Evolutionary conservation across 92 coral and sea anemone genomes (phyloP).

Genomic region (Siderastrea radians): DNA sequence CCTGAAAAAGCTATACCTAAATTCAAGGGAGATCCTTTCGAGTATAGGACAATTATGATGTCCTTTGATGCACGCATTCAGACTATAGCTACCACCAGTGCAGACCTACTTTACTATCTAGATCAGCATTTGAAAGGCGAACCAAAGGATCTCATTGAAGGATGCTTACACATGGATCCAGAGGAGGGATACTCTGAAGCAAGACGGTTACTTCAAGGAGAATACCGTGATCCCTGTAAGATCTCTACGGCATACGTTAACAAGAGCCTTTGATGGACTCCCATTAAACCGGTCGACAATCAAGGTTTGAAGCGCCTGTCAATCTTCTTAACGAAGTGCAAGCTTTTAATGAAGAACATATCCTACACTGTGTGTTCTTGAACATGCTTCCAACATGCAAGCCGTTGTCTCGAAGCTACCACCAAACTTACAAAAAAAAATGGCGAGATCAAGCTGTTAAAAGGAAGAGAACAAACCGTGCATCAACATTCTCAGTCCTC

Average conservation of each 20-base stretch:
- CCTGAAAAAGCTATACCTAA: slow-evolving; percentile 59
- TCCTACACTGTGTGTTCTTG: no score
- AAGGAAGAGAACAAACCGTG: no score
- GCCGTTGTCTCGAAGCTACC: no score
- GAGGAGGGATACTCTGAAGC: slow-evolving; percentile 61
- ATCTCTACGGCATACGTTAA: slow-evolving; percentile 58
- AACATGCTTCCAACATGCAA: no score
- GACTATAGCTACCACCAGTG: slow-evolving; percentile 28
- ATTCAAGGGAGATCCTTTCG: slow-evolving; percentile 64
- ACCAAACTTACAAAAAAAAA: no score
- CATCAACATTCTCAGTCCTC: no score
- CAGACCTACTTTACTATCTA: slow-evolving; percentile 64
- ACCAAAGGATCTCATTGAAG: slow-evolving; percentile 69
- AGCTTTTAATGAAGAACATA: no score
- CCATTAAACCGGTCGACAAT: background rate
- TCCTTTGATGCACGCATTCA: slow-evolving; percentile 62
- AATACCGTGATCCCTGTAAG: slow-evolving; percentile 67
- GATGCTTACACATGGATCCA: slow-evolving; percentile 62
- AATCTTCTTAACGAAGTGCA: no score
- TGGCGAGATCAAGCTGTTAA: no score
- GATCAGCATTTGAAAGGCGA: slow-evolving; percentile 64
- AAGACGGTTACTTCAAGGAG: slow-evolving; percentile 42
- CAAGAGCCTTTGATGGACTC: slow-evolving; percentile 50
- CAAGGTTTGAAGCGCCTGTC: no score
- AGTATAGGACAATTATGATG: slow-evolving; percentile 57